phyloP scores from a whole-genome alignment of 2,888 invertebrate genomes.

The Dicycla oo region DNA sequence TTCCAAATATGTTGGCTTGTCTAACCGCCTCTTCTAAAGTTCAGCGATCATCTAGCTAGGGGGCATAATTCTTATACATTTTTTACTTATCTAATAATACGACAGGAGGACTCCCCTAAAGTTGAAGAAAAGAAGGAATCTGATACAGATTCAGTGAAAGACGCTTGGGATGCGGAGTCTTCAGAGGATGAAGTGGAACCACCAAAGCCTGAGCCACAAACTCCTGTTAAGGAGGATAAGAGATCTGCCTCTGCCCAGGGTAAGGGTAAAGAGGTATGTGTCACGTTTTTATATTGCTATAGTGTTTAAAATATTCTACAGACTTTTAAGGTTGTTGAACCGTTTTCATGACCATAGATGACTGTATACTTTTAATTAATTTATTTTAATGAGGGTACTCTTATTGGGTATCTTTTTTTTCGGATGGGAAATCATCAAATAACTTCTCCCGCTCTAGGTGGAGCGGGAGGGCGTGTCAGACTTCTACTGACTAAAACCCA shows the following conservation, averaged over 20 bases:
- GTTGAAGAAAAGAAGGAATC: slow-evolving; percentile 77
- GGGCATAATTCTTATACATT: too few species aligned
- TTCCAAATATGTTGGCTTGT: not conserved
- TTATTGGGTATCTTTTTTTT: not conserved
- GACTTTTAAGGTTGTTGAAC: too few species aligned
- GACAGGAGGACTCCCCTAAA: slow-evolving; percentile 77
- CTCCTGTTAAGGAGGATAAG: slow-evolving; percentile 73
- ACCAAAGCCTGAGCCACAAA: slow-evolving; percentile 68
- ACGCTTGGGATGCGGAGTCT: slow-evolving; percentile 96
- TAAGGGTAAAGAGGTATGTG: slow-evolving; percentile 67
- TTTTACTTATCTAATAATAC: not conserved
- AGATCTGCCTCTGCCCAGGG: slow-evolving; percentile 64
- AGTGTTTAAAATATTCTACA: too few species aligned
- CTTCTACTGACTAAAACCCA: too few species aligned
- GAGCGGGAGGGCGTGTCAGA: too few species aligned
- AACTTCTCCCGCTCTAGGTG: too few species aligned
- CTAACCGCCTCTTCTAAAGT: not conserved
- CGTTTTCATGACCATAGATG: too few species aligned
- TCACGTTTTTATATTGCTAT: not conserved
- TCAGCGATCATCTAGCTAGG: not conserved
- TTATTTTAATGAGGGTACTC: too few species aligned
- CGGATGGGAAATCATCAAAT: too few species aligned
- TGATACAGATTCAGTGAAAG: slow-evolving; percentile 92
- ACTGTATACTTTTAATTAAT: too few species aligned
- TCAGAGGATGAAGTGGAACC: slow-evolving; percentile 87